Conservation (phyloP, 2,888 invertebrate genomes). For the Lasioglossum malachurum region DNA sequence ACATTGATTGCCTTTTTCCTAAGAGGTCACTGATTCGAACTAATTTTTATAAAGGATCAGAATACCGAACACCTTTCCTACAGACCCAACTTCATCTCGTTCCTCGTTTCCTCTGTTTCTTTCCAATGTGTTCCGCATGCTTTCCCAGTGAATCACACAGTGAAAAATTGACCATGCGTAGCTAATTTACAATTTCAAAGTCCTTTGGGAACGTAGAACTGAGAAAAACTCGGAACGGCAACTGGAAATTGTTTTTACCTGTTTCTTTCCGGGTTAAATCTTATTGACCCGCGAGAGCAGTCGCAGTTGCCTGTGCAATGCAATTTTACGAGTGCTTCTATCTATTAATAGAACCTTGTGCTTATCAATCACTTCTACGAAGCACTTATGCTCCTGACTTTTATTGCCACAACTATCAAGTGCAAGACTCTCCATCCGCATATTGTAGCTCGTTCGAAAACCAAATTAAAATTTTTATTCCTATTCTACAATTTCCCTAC, state of each 20-base stretch:
- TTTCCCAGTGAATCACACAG: background rate
- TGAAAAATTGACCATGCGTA: background rate
- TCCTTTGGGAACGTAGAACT: background rate
- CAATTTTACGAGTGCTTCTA: background rate
- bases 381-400: background rate
- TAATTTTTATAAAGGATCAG: background rate
- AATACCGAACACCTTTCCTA: background rate
- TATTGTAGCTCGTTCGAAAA: background rate
- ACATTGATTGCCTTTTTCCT: constrained; percentile 30
- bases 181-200: background rate
- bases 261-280: background rate
- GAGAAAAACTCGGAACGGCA: background rate
- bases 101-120: background rate
- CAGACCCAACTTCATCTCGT: background rate
- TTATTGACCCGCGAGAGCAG: background rate
- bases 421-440: background rate
- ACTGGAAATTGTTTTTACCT: background rate
- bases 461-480: background rate
- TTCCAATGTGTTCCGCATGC: background rate
- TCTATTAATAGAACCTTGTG: background rate
- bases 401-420: background rate
- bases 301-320: background rate
- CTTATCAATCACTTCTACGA: background rate
- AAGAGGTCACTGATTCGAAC: background rate
- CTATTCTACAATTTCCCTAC: too few relatives aligned